These are phyloP conservation scores for Dicranocentrus wangi DNA, from an alignment of 2,888 invertebrate species.

Conservation along the genomic window DNA sequence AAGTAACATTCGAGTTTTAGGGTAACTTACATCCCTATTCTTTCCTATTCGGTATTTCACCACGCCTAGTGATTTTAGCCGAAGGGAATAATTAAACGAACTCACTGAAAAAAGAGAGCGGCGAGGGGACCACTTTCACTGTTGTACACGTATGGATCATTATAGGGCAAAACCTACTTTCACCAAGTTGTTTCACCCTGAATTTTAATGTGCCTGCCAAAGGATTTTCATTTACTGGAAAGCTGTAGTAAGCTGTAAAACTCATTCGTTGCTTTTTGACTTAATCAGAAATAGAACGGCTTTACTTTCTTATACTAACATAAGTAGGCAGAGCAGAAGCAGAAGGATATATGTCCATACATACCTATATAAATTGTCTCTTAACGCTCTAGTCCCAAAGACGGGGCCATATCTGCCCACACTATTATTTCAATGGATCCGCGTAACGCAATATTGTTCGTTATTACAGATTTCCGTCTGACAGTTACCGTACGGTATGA, in stretches of 20 bases:
- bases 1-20: too few species aligned
- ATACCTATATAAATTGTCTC: too few species aligned
- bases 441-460: too few species aligned
- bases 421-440: too few species aligned
- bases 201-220: slow-evolving; percentile 33
- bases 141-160: not conserved
- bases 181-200: slow-evolving; percentile 23
- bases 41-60: not conserved
- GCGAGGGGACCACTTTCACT: slow-evolving; percentile 11
- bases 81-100: slow-evolving; percentile 57
- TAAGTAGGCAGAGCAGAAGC: too few species aligned
- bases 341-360: too few species aligned
- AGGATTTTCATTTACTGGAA: slow-evolving; percentile 26
- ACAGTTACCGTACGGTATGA: too few species aligned
- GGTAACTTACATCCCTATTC: too few species aligned
- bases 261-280: slow-evolving; percentile 31
- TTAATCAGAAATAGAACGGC: slow-evolving; percentile 41
- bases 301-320: too few species aligned
- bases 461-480: too few species aligned
- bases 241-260: slow-evolving; percentile 25
- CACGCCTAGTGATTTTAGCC: slow-evolving; percentile 28
- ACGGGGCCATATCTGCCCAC: too few species aligned
- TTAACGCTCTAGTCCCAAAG: too few species aligned
- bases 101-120: slow-evolving; percentile 22
- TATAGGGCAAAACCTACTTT: not conserved